A percentile compares a stretch with the other conserved stretches of the same genome.
Evolutionary conservation across 2,888 invertebrate genomes (phyloP).

Genomic region (Thymelicus sylvestris): DNA sequence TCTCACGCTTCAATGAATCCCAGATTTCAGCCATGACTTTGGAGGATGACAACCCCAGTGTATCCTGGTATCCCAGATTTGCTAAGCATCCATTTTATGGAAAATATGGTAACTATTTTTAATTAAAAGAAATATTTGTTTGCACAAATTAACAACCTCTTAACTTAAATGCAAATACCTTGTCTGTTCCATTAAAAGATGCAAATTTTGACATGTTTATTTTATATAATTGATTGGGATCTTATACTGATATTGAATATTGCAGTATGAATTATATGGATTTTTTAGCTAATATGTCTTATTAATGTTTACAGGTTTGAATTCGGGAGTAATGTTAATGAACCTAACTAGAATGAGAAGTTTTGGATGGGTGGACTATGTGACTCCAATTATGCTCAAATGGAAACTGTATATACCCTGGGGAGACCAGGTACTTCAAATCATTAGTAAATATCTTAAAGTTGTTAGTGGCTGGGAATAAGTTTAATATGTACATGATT

Average conservation of each 20-base stretch:
- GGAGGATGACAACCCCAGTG: conserved; percentile 96
- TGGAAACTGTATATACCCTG: conserved; percentile 95
- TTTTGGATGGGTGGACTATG: conserved; percentile 93
- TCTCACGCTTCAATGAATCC: conserved; percentile 90
- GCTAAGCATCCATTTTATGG: conserved; percentile 98
- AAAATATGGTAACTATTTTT: conserved; percentile 85
- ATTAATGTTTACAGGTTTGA: conserved; percentile 87
- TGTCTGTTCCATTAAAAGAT: too few relatives aligned
- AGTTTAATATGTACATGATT: too few relatives aligned
- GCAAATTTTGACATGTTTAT: too few relatives aligned
- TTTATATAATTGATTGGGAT: too few relatives aligned
- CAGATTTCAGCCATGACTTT: conserved; percentile 95
- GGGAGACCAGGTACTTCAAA: conserved; percentile 94
- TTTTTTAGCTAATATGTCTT: background rate
- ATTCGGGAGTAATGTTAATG: conserved; percentile 99
- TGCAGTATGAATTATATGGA: too few relatives aligned
- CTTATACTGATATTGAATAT: too few relatives aligned
- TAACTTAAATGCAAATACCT: too few relatives aligned
- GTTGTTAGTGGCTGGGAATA: too few relatives aligned
- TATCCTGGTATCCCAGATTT: conserved; percentile 98
- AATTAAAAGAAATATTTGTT: background rate
- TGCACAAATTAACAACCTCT: too few relatives aligned
- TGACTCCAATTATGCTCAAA: conserved; percentile 92
- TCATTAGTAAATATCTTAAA: background rate
- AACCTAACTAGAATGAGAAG: conserved; percentile 95